Conservation (phyloP, 1,140 invertebrate genomes). For the Drosophila tsacasi region DNA sequence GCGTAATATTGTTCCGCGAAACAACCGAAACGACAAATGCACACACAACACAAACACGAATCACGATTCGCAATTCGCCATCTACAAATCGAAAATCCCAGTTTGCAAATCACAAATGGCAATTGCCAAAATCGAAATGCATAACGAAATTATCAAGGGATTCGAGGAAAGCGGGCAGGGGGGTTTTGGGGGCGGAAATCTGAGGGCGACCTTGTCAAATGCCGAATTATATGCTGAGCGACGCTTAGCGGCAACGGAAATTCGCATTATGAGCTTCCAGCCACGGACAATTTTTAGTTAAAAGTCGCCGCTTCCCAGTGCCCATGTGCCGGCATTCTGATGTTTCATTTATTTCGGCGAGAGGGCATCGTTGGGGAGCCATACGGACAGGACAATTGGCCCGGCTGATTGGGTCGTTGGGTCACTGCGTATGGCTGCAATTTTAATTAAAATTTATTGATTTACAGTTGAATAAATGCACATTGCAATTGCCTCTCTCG, state of each 20-base stretch:
- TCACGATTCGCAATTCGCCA: constrained; percentile 35
- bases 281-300: constrained; percentile 55
- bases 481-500: constrained; percentile 55
- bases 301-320: constrained; percentile 35
- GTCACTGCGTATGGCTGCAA: constrained; percentile 68
- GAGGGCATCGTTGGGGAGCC: background rate
- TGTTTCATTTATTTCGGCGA: constrained; percentile 55
- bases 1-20: constrained; percentile 47
- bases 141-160: constrained; percentile 68
- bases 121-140: constrained; percentile 77
- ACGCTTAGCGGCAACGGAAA: constrained; percentile 71
- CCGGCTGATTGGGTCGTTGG: constrained; percentile 45
- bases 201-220: constrained; percentile 68
- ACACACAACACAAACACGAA: constrained; percentile 17
- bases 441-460: constrained; percentile 84
- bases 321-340: constrained; percentile 37
- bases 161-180: too few species aligned
- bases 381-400: constrained; percentile 56
- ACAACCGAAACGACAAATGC: constrained; percentile 32
- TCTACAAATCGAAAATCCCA: constrained; percentile 58
- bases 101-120: constrained; percentile 56
- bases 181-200: background rate
- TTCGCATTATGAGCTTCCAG: constrained; percentile 65
- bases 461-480: constrained; percentile 80
- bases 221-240: constrained; percentile 78